These are phyloP conservation scores for Nomada fabriciana DNA, from an alignment of 2,888 invertebrate species.

Conservation along the genomic window DNA sequence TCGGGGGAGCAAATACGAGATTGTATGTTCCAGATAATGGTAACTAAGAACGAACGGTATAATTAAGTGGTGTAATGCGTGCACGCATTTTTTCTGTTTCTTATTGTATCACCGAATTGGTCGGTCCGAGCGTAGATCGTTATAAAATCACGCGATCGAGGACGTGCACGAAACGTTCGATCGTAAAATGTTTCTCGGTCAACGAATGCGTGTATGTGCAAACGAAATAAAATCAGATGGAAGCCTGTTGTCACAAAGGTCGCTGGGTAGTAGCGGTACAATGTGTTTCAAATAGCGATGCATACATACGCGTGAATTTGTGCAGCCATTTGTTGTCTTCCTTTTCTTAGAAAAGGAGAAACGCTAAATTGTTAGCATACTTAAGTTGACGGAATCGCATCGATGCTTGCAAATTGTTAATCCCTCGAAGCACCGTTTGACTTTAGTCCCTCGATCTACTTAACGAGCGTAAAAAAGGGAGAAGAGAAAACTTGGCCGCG, in stretches of 20 bases:
- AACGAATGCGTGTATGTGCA: slow-evolving; percentile 9
- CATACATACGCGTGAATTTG: slow-evolving; percentile 20
- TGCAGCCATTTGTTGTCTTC: background rate
- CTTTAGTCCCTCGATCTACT: slow-evolving; percentile 24
- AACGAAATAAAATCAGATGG: slow-evolving; percentile 39
- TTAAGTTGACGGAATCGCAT: background rate
- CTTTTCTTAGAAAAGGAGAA: background rate
- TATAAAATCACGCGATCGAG: slow-evolving; percentile 36
- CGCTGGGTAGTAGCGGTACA: slow-evolving; percentile 19
- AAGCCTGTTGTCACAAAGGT: slow-evolving; percentile 52
- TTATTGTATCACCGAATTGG: background rate
- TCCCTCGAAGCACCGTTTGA: background rate
- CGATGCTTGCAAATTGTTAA: background rate
- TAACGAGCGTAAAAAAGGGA: slow-evolving; percentile 29
- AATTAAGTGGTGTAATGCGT: slow-evolving; percentile 16
- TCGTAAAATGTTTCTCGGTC: slow-evolving; percentile 11
- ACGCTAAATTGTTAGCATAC: background rate
- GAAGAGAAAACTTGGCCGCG: slow-evolving; percentile 55
- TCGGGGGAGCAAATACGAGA: background rate
- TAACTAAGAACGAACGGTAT: background rate
- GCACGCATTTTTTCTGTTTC: background rate
- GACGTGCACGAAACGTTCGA: slow-evolving; percentile 12
- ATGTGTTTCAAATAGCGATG: slow-evolving; percentile 25
- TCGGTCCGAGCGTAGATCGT: background rate
- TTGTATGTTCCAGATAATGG: background rate